Base-by-base conservation (phyloP, 1,140 invertebrate genomes). In the Ostrea edulis region DNA sequence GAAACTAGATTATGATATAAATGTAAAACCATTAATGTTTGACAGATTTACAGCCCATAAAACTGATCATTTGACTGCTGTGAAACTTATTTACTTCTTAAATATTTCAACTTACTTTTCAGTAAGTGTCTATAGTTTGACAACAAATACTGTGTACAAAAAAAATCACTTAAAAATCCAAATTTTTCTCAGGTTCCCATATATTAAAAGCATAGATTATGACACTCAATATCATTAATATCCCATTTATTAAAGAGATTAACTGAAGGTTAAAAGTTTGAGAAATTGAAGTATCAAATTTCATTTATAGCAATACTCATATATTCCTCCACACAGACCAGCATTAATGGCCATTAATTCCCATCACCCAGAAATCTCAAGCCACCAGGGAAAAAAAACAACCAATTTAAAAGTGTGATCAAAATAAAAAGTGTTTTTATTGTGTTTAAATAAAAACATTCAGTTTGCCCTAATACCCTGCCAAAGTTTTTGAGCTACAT, bases 351-450 rank as follows among this genome's bases (percentile, higher is more conserved):
- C 22, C 68, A 29, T 29, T 29, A 71, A 71, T 9, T 71, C 68
- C 12, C 25, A 35, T 71, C 68, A 35, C 12, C n/a, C 68, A 71
- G 12, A 25, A 71, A 29, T 29, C 22, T 8, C 68, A 20, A 25
- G 68, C 68, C 68, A 58, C 2, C 7, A 71, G 68, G 29, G 1
- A 14, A 14, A 58, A 14, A 14, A 58, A 5, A 20, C 55, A 20
- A 58, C 55, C 4, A 58, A 58, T 20, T 58, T 58, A 71, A 25
- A n/a, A 71, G 68, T 71, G 68, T 71, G 68, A 71, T 29, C 68
- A 71, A 71, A 71, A 71, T 29, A 71, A 71, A 71, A 71, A 71
- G 25, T 71, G 9, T 71, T 20, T 58, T 20, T 58, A 58, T 58
- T 58, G 55, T 58, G 12, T 58, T 58, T 58, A 58, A 58, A 58